A percentile compares a stretch with the other conserved stretches of the same genome.
Evolutionary conservation across 2,797 vertebrate species (phyloP).

Genomic region (Anolis apletophallus): DNA sequence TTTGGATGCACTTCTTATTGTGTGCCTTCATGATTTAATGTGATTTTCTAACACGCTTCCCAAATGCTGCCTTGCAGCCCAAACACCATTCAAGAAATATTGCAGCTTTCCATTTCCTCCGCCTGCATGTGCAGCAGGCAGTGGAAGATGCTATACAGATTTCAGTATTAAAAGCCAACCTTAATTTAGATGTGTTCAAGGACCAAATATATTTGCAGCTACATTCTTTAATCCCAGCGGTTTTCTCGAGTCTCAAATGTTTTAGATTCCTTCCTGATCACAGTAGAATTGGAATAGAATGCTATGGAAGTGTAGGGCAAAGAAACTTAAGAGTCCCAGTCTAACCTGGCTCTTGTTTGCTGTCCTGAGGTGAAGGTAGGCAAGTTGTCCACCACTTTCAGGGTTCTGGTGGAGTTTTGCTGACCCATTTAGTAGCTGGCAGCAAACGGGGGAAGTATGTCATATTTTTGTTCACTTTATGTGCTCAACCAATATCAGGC

Average conservation of each 20-base stretch:
- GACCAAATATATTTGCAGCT: not conserved
- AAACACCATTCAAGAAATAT: slow-evolving; percentile 23
- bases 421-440: no score
- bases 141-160: not conserved
- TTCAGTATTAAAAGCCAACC: not conserved
- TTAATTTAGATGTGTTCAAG: slow-evolving; percentile 16
- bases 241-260: not conserved
- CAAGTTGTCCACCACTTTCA: no score
- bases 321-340: no score
- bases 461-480: no score
- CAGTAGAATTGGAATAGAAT: not conserved
- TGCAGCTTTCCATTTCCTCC: not conserved
- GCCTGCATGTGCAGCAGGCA: not conserved
- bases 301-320: not conserved
- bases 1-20: slow-evolving; percentile 17
- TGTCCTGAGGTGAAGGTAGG: no score
- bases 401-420: no score
- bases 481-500: no score
- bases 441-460: no score
- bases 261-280: not conserved
- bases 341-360: no score
- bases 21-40: slow-evolving; percentile 3
- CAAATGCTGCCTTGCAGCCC: slow-evolving; percentile 31
- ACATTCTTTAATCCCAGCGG: not conserved
- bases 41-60: not conserved